Evolutionary conservation across 2,113 vertebrate genomes (phyloP).

Genomic region (Orycteropus afer): DNA sequence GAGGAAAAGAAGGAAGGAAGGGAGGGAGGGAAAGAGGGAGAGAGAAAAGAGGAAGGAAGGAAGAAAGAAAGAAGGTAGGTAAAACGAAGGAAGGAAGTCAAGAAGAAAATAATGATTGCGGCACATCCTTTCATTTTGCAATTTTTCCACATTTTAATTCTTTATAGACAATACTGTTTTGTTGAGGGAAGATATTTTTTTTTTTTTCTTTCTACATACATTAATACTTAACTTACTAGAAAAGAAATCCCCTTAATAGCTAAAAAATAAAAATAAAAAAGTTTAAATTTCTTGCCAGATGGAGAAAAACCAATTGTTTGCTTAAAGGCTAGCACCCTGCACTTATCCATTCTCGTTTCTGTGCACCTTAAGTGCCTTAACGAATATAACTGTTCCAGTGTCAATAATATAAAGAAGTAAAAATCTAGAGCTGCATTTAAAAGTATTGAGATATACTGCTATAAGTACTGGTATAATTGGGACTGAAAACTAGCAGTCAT

Average conservation of each 20-base stretch:
- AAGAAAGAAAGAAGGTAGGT: too few relatives aligned
- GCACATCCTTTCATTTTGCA: not conserved
- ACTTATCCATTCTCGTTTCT: not conserved
- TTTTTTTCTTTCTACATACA: not conserved
- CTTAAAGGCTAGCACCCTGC: fast-evolving
- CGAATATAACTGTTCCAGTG: not conserved
- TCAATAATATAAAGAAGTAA: not conserved
- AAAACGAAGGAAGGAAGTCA: too few relatives aligned
- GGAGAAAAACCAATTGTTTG: not conserved
- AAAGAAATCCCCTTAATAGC: not conserved
- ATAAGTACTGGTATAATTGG: not conserved
- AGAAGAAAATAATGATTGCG: not conserved
- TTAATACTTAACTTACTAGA: not conserved
- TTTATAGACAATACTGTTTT: not conserved
- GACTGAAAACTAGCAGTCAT: not conserved
- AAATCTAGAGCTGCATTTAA: not conserved
- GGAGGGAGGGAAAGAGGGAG: too few relatives aligned
- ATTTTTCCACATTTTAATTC: not conserved
- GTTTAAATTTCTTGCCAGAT: not conserved
- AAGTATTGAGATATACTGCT: not conserved
- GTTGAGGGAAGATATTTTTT: not conserved
- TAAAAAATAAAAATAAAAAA: not conserved
- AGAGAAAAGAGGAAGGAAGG: too few relatives aligned
- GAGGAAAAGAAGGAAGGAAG: not conserved
- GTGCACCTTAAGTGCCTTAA: not conserved